A percentile compares a stretch with the other conserved stretches of the same genome.
Evolutionary conservation across 1,140 invertebrate genomes (phyloP).

Genomic region (Heliconius melpomene): DNA sequence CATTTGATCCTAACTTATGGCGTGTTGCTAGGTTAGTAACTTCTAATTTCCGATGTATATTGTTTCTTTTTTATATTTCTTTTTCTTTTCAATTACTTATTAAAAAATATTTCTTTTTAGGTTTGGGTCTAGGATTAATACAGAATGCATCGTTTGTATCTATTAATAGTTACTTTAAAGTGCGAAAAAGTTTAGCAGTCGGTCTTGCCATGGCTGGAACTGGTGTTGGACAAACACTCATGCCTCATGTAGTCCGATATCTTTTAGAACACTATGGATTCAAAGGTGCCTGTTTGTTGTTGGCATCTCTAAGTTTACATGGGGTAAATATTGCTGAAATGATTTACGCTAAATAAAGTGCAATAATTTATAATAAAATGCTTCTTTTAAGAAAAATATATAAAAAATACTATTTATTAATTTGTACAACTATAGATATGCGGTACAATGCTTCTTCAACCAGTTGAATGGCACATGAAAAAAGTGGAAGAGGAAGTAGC

Average conservation of each 20-base stretch:
- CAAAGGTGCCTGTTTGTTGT: constrained; percentile 82
- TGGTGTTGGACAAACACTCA: constrained; percentile 87
- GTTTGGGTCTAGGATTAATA: constrained; percentile 84
- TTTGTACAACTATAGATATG: constrained; percentile 53
- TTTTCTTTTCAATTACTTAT: background rate
- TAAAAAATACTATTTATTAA: background rate
- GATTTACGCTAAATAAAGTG: too few relatives aligned
- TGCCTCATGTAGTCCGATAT: constrained; percentile 85
- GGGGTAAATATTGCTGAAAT: constrained; percentile 71
- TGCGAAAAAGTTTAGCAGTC: constrained; percentile 85
- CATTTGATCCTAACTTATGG: constrained; percentile 87
- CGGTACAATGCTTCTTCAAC: constrained; percentile 80
- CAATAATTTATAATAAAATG: too few relatives aligned
- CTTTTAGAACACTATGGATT: constrained; percentile 83
- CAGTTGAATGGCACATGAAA: constrained; percentile 80
- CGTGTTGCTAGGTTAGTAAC: constrained; percentile 82
- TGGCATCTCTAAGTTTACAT: constrained; percentile 83
- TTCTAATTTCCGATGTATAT: background rate
- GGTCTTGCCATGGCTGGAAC: constrained; percentile 87
- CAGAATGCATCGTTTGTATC: constrained; percentile 87
- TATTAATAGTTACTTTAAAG: constrained; percentile 87
- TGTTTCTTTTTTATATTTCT: background rate
- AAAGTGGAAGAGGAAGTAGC: constrained; percentile 64
- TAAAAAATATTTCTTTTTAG: constrained; percentile 71
- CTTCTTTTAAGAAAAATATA: too few relatives aligned